Conservation (phyloP, 2,888 invertebrate genomes). For the Pegoplata infirma region DNA sequence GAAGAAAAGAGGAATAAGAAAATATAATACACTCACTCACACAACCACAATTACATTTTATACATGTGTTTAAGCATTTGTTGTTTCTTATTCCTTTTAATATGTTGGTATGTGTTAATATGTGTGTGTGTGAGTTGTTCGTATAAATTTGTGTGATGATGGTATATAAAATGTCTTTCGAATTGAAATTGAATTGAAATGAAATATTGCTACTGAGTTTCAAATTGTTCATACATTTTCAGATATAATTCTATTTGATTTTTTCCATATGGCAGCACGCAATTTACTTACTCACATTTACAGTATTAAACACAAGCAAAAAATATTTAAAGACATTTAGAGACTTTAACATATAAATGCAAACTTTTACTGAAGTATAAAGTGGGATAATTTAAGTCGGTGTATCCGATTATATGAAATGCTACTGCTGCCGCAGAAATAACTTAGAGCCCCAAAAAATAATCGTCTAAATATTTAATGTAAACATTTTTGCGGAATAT, state of each 20-base stretch:
- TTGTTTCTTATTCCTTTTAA: background rate
- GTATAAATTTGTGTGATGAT: too few relatives aligned
- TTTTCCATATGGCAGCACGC: constrained; percentile 52
- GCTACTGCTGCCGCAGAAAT: too few relatives aligned
- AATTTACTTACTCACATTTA: constrained; percentile 34
- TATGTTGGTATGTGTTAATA: constrained; percentile 19
- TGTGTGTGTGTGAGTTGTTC: too few relatives aligned
- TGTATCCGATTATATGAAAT: too few relatives aligned
- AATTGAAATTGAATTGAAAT: constrained; percentile 38
- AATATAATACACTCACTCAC: background rate
- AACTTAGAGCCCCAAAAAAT: too few relatives aligned
- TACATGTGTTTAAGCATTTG: constrained; percentile 2
- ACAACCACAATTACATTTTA: constrained; percentile 35
- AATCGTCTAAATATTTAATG: too few relatives aligned
- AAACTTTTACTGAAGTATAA: background rate
- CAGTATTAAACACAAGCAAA: background rate
- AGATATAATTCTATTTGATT: constrained; percentile 53
- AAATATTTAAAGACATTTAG: constrained; percentile 2
- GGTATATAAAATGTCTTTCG: constrained; percentile 28
- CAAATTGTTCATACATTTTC: constrained; percentile 16
- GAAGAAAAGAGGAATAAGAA: background rate
- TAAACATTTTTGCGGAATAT: too few relatives aligned
- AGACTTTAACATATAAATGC: background rate
- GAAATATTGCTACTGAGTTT: constrained; percentile 44
- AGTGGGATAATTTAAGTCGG: background rate